Percentiles rank a stretch among this genome's conserved stretches.
Evolutionary conservation across 2,113 vertebrate genomes (phyloP).

Genomic region (Boulengeromyrus knoepffleri): DNA sequence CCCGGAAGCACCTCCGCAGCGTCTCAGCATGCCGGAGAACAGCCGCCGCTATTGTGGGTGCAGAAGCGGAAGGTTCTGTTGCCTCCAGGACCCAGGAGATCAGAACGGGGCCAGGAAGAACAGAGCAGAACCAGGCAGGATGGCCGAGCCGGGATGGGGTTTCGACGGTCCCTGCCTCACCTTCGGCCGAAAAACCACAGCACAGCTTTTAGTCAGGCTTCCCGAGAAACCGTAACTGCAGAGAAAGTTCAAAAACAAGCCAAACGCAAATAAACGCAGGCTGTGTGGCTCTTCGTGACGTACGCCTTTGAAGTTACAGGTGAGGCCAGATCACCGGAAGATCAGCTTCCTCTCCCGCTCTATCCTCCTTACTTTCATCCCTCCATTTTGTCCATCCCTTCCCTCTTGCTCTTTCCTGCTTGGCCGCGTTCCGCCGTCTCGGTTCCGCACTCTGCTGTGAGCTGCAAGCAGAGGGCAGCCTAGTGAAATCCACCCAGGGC

Average conservation of each 20-base stretch:
- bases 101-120: neutral
- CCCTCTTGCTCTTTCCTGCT: neutral
- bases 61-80: conserved; percentile 32
- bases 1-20: conserved; percentile 59
- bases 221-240: neutral
- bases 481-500: conserved; percentile 29
- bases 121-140: neutral
- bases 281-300: neutral
- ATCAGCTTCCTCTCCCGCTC: neutral
- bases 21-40: conserved; percentile 58
- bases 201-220: neutral
- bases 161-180: neutral
- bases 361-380: neutral
- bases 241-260: neutral
- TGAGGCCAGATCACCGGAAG: neutral
- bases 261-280: neutral
- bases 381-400: neutral
- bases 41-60: conserved; percentile 58
- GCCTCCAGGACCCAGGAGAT: neutral
- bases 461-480: conserved; percentile 46
- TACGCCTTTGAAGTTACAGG: neutral
- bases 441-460: conserved; percentile 19
- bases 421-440: neutral
- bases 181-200: neutral
- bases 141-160: neutral